phyloP scores from a whole-genome alignment of 2,797 vertebrate species.

The Alosa sapidissima region DNA sequence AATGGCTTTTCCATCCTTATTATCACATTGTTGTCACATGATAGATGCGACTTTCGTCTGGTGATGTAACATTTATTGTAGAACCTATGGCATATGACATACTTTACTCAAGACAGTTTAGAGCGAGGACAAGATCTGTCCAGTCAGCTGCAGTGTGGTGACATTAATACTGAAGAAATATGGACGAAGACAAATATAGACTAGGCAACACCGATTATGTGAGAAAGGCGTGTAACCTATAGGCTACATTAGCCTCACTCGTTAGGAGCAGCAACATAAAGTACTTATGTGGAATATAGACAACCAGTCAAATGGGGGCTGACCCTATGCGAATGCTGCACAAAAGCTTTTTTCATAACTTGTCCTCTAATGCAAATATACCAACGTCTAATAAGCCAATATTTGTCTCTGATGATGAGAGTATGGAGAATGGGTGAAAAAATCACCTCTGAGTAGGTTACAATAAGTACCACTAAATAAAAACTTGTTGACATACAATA shows the following conservation, averaged over 20 bases:
- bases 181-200: not conserved
- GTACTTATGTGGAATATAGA: too few relatives aligned
- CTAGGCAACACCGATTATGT: not conserved
- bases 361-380: too few relatives aligned
- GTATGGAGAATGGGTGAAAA: not conserved
- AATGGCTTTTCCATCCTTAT: not conserved
- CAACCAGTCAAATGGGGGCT: too few relatives aligned
- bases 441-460: not conserved
- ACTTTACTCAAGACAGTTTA: not conserved
- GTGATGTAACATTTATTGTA: not conserved
- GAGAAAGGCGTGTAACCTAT: not conserved
- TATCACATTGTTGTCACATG: not conserved
- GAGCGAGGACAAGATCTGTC: not conserved
- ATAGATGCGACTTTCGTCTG: not conserved
- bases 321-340: too few relatives aligned
- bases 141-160: not conserved
- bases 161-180: not conserved
- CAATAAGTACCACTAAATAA: not conserved
- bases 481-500: not conserved
- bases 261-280: too few relatives aligned
- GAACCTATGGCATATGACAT: not conserved
- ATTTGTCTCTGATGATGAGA: too few relatives aligned
- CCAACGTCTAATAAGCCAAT: too few relatives aligned
- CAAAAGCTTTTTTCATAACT: too few relatives aligned
- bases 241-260: not conserved